Conservation (phyloP, 2,113 vertebrate species). For the Pelecanus crispus region DNA sequence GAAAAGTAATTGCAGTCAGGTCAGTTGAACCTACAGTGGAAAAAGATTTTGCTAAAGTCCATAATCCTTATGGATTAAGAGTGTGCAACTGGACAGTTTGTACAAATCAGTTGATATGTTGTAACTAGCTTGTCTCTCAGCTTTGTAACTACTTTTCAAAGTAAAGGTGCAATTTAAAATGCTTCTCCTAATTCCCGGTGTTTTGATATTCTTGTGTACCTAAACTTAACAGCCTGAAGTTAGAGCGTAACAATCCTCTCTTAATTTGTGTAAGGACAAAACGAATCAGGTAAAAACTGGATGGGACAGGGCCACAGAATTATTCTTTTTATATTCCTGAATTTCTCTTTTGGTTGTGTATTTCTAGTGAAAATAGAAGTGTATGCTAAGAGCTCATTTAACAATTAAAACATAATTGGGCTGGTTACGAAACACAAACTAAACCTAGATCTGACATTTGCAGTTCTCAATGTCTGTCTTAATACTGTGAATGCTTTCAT, state of each 20-base stretch:
- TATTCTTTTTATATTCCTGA: neutral
- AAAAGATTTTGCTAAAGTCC: neutral
- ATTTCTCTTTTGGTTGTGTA: neutral
- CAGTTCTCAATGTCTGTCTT: neutral
- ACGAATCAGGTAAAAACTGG: neutral
- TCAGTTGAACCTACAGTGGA: neutral
- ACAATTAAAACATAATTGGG: neutral
- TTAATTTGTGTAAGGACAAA: neutral
- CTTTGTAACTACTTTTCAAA: neutral
- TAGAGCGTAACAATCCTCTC: neutral
- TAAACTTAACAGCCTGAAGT: neutral
- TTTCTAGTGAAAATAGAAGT: neutral
- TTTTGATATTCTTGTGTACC: neutral
- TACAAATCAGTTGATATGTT: neutral
- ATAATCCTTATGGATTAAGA: neutral
- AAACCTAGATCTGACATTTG: neutral
- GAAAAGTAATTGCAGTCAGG: neutral
- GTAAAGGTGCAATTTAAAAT: neutral
- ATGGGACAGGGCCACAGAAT: neutral
- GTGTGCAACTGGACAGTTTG: neutral
- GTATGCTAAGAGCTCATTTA: neutral
- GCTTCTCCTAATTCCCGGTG: neutral
- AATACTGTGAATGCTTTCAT: neutral
- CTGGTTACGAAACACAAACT: neutral
- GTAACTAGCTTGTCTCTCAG: neutral